Base-by-base conservation (phyloP, 2,113 vertebrate genomes). In the Galemys pyrenaicus region DNA sequence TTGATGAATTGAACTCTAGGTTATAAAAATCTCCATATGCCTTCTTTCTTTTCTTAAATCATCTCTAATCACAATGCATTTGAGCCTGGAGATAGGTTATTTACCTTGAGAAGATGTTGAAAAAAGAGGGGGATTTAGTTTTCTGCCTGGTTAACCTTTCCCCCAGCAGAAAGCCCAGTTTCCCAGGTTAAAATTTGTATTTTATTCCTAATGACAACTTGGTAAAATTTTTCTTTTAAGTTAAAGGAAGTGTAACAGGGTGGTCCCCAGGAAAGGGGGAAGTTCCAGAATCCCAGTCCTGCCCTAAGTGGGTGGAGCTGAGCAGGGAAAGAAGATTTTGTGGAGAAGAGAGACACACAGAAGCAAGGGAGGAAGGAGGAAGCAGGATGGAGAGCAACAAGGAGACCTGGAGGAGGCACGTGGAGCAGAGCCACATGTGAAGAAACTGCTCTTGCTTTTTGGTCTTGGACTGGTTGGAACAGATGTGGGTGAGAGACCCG, bases 1-100 rank as follows among this genome's bases (percentile, higher is more conserved):
- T 54, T 84, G 37, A 85, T 65, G 91, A 65, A 30, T n/a, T 93
- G 44, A 73, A 88, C 62, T 58, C 65, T 81, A 80, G 60, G 16
- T 62, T 56, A 80, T 64, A 79, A 70, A 82, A 80, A 87, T 20
- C 30, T 65, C 56, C 17, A 41, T 1, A 5, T 39, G 46, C 64
- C 37, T 73, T 64, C 60, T 32, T 68, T 64, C 70, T 32, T 73
- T 70, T 71, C 41, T 39, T 60, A 84, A 62, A n/a, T 51, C 24
- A 9, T 39, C 62, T 68, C 24, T 51, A 67, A 62, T 37, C 20
- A 9, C 7, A 24, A 30, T 28, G 15, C 26, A 60, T 37, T 73
- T 17, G 46, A 73, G 62, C 16, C 51, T 30, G 16, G 65, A 67
- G 74, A 54, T 26, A 15, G 41, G 46, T 75, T 51, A 79, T 54